Base-by-base conservation (phyloP, 2,888 invertebrate genomes). In the Drosophila hamatofila region DNA sequence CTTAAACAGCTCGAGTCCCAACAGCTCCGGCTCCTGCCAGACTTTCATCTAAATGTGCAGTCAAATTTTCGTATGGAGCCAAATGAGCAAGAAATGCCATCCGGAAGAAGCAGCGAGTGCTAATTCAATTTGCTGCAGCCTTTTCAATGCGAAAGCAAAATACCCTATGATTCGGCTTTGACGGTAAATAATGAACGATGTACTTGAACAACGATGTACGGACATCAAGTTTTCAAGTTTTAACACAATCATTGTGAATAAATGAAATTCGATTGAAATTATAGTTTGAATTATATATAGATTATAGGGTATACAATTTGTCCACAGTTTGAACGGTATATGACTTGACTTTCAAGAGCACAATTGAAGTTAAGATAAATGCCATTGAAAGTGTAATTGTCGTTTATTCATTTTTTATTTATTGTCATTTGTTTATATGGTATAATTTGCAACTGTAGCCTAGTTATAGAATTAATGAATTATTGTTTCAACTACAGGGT, bases 1-100 rank as follows among this genome's bases (percentile, higher is more conserved):
- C 82, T 84, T 80, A 89, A 89, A 77, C 86, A 85, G 89, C 48
- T 65, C 60, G 51, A 33, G 21, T 46, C 71, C 66, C 33, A 18
- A 18, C 42, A 33, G 51, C 54, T 39, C 27, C 9, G 25, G 14
- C 52, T 39, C 18, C 51, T 41, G 58, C 9, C 48, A 41, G 58
- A 42, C 46, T 72, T 44, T 37, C 35, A 56, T 52, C 62, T 57
- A 70, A 80, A 74, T 70, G 59, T 67, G 70, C 65, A 77, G 60
- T 80, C 66, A 66, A 63, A 79, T 74, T 74, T 78, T 55, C 62
- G 48, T 44, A 52, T 63, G 46, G 18, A 7, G 25, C 59, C 72
- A 76, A 70, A 56, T 75, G 56, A 74, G 67, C 63, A 60, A 74
- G 75, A 73, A 59, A 73, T 74, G 51, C 73, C 67, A 56, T 52